Evolutionary conservation across 2,888 invertebrate genomes (phyloP), one percentile per base, ranked within the genome.

Genomic region (Diarsia rubi): DNA sequence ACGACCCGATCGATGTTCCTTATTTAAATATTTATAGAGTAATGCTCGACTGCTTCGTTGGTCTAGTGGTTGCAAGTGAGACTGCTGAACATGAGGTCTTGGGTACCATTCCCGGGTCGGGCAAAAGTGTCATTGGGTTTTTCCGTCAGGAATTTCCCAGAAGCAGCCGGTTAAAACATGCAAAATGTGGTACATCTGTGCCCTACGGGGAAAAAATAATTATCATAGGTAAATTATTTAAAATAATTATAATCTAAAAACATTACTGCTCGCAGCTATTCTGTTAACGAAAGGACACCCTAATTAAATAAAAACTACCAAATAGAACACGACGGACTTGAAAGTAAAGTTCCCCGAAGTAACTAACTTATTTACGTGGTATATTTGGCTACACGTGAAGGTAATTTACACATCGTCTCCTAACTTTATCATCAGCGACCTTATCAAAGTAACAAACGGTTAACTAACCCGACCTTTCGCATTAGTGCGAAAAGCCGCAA

Each of bases 351-450:
- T 80, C 42, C 24, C 27, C 65, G 59, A 60, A 75, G 31, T 8
- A 27, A 59, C 52, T 2, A 75, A 69, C 24, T 31, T 78, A 42
- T 66, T 72, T 54, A 42, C 24, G 24, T 49, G 21, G 65, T 47
- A 47, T 47, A 54, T 76, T 52, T 31, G n/a, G 52, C n/a, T 67
- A 59, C 69, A 52, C 45, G 59, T 45, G 54, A 67, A 14, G 12
- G 31, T 78, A 79, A 67, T 76, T 81, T 14, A 76, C 70, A 63
- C 66, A 64, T 64, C 45, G 63, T 59, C 81, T 45, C 24, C 63
- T 70, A 78, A 82, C 69, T 70, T 70, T 65, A 49, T 60, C 64
- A 82, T 70, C 70, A 74, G 63, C n/a, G 37, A 73, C 59, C 52
- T 72, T 69, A 71, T 71, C 70, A 71, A 59, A 73, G 72, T 62